Base-by-base conservation (phyloP, 2,113 vertebrate species). In the Gymnorhina tibicen region DNA sequence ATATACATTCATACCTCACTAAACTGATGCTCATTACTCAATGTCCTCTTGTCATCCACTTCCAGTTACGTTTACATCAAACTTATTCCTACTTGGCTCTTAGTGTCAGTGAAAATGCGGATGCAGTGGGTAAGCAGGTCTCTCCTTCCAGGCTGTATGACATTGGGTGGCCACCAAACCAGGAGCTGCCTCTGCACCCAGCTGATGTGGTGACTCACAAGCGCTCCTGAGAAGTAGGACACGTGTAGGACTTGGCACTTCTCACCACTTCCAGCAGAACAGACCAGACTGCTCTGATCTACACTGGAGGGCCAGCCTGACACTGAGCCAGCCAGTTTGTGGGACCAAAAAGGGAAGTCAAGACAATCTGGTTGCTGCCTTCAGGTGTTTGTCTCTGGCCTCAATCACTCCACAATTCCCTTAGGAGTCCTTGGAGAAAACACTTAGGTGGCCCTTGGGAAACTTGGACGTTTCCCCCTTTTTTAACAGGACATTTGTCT, bases 281-380 rank as follows among this genome's bases (percentile, higher is more conserved):
- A 27, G 39, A 85, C 39, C 74, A 76, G 85, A 69, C 67, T 55
- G 75, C 87, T 93, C 79, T 17, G 35, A 44, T 88, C 63, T 39
- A 75, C 16, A 8, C 30, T 22, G 50, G 67, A 77, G 47, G 85
- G 55, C 82, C 75, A 74, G 58, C 55, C 62, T 62, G 75, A 85
- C 55, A 47, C 53, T 0, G 1, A 87, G 63, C 53, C 93, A 93
- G 55, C 26, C 22, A 4, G 2, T 4, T 27, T 27, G 46, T 39
- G 64, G 78, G 46, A 89, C 78, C 62, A 76, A 68, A 85, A 82
- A 79, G 83, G 55, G 59, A 53, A 91, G 78, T 47, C 59, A n/a
- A 60, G 44, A 24, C 52, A 64, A 86, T 39, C 55, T 60, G 59
- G 33, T 44, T 78, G 37, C 55, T 87, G 79, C 62, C n/a, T 90